phyloP scores from a whole-genome alignment of 2,113 vertebrate species.

The Arothron firmamentum region DNA sequence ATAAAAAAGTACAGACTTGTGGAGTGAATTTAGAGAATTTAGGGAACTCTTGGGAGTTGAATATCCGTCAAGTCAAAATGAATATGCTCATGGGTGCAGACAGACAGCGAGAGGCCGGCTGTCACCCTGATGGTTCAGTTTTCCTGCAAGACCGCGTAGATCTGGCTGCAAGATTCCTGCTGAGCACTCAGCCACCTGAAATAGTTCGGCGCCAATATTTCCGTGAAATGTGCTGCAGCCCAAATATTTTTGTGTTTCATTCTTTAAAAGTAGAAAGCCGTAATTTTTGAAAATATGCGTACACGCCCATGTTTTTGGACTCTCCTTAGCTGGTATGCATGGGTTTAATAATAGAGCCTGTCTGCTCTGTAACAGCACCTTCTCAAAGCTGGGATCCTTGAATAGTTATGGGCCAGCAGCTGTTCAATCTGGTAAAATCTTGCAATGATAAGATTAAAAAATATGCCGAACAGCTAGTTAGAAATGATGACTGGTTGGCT shows the following conservation, averaged over 20 bases:
- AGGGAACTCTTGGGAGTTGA: constrained; percentile 27
- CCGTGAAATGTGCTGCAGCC: not conserved
- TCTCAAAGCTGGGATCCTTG: constrained; percentile 11
- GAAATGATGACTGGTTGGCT: too few relatives aligned
- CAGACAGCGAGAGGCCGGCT: constrained; percentile 48
- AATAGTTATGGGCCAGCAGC: constrained; percentile 5
- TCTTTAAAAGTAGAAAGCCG: not conserved
- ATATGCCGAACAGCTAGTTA: too few relatives aligned
- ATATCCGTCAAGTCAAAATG: constrained; percentile 28
- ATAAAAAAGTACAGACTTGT: constrained; percentile 23
- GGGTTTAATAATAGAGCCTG: constrained; percentile 20
- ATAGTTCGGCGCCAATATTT: not conserved
- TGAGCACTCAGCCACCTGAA: constrained; percentile 18
- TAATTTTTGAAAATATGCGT: constrained; percentile 1
- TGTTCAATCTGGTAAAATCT: not conserved
- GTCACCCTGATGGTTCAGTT: constrained; percentile 59
- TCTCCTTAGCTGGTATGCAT: constrained; percentile 2
- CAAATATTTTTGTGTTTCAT: constrained; percentile 1
- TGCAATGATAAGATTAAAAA: too few relatives aligned
- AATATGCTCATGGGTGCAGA: constrained; percentile 34
- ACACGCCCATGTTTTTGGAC: constrained; percentile 10
- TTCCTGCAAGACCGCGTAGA: constrained; percentile 58
- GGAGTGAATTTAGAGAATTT: not conserved
- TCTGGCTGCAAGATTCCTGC: constrained; percentile 42
- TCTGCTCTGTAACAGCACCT: constrained; percentile 10